Base-by-base conservation (phyloP, 2,888 invertebrate genomes). In the Apotomis capreana region DNA sequence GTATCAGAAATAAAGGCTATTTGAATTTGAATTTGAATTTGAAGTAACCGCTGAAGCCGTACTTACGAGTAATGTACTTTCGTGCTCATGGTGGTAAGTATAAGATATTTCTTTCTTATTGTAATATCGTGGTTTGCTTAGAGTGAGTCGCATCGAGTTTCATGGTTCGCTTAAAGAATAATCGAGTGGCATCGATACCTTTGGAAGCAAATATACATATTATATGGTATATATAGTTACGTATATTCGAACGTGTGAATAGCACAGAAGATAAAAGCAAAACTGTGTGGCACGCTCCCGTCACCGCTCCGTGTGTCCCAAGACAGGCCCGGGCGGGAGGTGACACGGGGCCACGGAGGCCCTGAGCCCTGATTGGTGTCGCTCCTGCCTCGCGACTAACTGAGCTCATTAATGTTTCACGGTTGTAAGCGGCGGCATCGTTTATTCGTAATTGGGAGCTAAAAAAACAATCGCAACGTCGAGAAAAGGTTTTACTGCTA, bases 401-500 rank as follows among this genome's bases (percentile, higher is more conserved):
- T 76, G 78, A 74, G 67, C 85, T 89, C 88, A 92, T 92, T 87
- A 91, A 92, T 91, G 85, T 91, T 92, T 88, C 90, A 91, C 83
- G 83, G 79, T 78, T 78, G 84, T 84, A 87, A 88, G 84, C 86
- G 86, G 81, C 81, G 80, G 85, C 81, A 81, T 84, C 86, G 84
- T 86, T 89, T 88, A 87, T 85, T 83, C 84, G 83, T 89, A 88
- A 90, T 88, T 88, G 87, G 85, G 81, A 89, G 87, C 82, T 84
- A 87, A 86, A 89, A 89, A 90, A 90, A 91, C 88, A 89, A 90
- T 87, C 82, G 83, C 76, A 79, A 79, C 76, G 76, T 78, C 80
- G 78, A 78, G 80, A 79, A 85, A 86, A 86, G 84, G 84, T 86
- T 88, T 88, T 83, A 84, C 81, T 83, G 84, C 81, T 88, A 87